A percentile compares a stretch with the other conserved stretches of the same genome.
phyloP scores from a whole-genome alignment of 2,113 vertebrate species.

The Phalacrocorax aristotelis region DNA sequence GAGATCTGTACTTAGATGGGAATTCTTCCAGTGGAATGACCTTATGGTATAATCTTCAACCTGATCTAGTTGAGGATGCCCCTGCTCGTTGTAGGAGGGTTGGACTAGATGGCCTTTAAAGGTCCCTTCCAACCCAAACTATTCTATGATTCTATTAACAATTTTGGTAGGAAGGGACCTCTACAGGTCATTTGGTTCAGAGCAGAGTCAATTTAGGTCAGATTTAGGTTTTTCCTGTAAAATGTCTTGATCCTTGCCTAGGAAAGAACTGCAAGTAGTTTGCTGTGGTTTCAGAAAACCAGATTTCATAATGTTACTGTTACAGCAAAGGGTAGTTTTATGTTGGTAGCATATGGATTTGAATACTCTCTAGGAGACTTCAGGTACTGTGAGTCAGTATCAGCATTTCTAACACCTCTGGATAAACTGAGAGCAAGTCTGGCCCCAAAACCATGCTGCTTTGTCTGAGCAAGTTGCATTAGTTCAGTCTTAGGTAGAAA shows the following conservation, averaged over 20 bases:
- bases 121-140: neutral
- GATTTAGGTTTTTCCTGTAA: neutral
- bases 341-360: neutral
- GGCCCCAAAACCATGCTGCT: neutral
- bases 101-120: neutral
- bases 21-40: neutral
- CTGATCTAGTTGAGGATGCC: neutral
- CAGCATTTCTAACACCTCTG: neutral
- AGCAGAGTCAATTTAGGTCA: neutral
- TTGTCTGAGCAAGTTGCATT: neutral
- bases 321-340: neutral
- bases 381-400: neutral
- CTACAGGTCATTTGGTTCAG: neutral
- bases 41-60: accelerated
- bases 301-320: neutral
- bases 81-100: neutral
- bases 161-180: neutral
- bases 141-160: neutral
- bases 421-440: neutral
- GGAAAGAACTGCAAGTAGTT: neutral
- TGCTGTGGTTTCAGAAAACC: neutral
- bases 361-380: neutral
- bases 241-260: neutral
- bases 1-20: too few species aligned
- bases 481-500: neutral